Conservation (phyloP, 2,888 invertebrate species). For the Drosophila macrospina region DNA sequence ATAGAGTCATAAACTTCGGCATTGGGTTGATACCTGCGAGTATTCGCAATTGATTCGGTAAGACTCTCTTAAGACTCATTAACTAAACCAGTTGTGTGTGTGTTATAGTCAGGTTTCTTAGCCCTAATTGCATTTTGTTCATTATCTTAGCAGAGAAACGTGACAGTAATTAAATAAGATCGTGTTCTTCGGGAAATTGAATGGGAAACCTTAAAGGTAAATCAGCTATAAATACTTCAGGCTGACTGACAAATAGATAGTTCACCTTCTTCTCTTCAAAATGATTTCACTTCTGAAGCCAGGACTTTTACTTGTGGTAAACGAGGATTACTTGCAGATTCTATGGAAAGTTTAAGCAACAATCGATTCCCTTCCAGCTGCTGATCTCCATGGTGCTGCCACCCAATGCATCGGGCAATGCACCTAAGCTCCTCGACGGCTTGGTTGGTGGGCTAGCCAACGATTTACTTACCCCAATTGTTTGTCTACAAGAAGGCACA, state of each 20-base stretch:
- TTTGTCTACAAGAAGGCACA: slow-evolving; percentile 1
- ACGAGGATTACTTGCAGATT: background rate
- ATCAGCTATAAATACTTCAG: slow-evolving; percentile 26
- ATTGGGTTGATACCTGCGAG: slow-evolving; percentile 11
- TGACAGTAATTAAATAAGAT: slow-evolving; percentile 1
- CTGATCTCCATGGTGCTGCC: slow-evolving; percentile 8
- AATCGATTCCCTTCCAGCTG: slow-evolving; percentile 3
- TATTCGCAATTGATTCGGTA: slow-evolving; percentile 8
- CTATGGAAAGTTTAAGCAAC: background rate
- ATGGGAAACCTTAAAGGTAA: background rate
- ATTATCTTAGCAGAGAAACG: slow-evolving; percentile 19
- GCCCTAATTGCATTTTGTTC: slow-evolving; percentile 22
- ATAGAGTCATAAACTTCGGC: slow-evolving; percentile 66
- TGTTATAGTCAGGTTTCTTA: background rate
- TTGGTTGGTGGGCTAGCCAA: background rate
- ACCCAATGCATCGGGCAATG: background rate
- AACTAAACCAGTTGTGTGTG: background rate
- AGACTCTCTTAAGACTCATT: background rate
- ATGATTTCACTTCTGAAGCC: slow-evolving; percentile 14
- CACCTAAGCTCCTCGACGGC: background rate
- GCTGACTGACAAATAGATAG: background rate
- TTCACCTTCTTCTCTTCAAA: background rate
- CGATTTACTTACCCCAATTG: background rate
- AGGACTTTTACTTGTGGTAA: slow-evolving; percentile 25
- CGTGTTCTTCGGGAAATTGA: slow-evolving; percentile 13